Conservation (phyloP, 2,888 invertebrate genomes). For the Leptopilina myrica region DNA sequence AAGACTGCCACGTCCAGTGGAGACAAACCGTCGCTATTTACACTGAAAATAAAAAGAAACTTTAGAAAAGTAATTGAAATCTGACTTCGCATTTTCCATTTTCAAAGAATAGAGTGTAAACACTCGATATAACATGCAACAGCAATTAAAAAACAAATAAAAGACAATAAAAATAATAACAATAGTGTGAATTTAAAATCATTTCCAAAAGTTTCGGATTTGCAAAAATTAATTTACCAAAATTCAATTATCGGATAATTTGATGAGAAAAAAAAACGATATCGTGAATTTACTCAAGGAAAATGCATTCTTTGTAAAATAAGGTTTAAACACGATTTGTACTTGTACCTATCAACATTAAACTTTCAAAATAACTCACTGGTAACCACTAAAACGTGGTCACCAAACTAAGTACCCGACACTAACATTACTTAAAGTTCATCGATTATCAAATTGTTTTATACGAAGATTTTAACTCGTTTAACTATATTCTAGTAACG, state of each 20-base stretch:
- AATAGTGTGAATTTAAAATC: too few species aligned
- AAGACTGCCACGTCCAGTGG: constrained; percentile 95
- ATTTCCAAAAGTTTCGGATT: too few species aligned
- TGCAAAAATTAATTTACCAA: too few species aligned
- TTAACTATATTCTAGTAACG: neutral
- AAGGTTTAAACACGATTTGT: neutral
- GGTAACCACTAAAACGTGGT: constrained; percentile 24
- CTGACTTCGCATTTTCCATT: constrained; percentile 1
- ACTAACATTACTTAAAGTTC: neutral
- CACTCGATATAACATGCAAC: too few species aligned
- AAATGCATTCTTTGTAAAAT: neutral
- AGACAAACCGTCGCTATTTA: constrained; percentile 92
- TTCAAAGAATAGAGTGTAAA: too few species aligned
- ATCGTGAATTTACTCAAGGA: too few species aligned
- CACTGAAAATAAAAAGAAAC: constrained; percentile 79
- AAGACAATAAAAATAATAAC: too few species aligned
- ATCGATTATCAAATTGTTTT: neutral
- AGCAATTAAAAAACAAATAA: too few species aligned
- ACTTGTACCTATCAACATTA: neutral
- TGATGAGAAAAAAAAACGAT: too few species aligned
- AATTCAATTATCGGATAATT: too few species aligned
- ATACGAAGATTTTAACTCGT: neutral
- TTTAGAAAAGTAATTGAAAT: constrained; percentile 9
- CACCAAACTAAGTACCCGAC: neutral
- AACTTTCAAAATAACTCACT: constrained; percentile 14